Percentiles rank a stretch among this genome's conserved stretches.
Conservation (phyloP, 2,888 invertebrate genomes). For the Temnothorax rugatulus region DNA sequence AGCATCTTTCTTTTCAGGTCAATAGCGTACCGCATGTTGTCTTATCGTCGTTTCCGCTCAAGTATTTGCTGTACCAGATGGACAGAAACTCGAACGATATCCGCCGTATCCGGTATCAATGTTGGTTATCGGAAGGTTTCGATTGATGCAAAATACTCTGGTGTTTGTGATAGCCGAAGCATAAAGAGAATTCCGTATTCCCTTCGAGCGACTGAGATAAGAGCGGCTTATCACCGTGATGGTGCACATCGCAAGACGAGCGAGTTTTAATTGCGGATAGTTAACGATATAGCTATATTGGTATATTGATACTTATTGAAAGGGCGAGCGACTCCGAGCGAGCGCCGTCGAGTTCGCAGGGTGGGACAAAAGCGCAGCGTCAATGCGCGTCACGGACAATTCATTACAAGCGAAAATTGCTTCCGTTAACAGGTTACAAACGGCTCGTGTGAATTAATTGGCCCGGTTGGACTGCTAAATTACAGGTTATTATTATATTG, state of each 20-base stretch:
- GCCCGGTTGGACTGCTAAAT: slow-evolving; percentile 4
- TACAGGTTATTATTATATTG: slow-evolving; percentile 17
- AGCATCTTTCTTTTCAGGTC: slow-evolving; percentile 2
- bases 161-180: neutral
- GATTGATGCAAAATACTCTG: neutral
- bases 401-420: slow-evolving; percentile 36
- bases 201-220: neutral
- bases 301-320: neutral
- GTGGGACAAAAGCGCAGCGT: neutral
- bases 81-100: neutral
- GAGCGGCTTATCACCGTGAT: neutral
- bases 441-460: slow-evolving; percentile 23
- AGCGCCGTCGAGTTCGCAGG: neutral
- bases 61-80: slow-evolving; percentile 18
- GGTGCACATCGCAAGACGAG: neutral
- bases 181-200: neutral
- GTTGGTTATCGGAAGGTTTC: neutral
- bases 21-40: neutral
- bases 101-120: neutral
- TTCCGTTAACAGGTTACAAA: neutral
- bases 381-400: neutral
- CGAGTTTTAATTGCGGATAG: slow-evolving; percentile 25
- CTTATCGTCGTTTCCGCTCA: slow-evolving; percentile 12
- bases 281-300: neutral
- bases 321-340: neutral